These are phyloP conservation scores for Gnathonemus longibarbis DNA, from an alignment of 2,113 vertebrate species.

Conservation along the genomic window DNA sequence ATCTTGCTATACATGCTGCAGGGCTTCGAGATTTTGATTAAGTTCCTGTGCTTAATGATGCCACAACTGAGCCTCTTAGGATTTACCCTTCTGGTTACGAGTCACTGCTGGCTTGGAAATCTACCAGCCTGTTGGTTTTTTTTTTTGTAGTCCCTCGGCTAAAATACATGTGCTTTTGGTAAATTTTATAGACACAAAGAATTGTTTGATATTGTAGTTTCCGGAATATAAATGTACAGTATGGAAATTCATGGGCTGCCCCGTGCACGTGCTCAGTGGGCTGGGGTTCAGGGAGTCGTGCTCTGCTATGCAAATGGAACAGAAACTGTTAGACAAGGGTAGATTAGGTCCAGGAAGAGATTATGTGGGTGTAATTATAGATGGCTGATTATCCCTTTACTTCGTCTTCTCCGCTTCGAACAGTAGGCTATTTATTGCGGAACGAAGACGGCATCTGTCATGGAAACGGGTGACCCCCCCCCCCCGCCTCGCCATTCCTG, in stretches of 20 bases:
- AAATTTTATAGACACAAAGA: not conserved
- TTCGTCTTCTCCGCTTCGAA: not conserved
- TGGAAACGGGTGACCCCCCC: not conserved
- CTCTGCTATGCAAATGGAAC: not conserved
- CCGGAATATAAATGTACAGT: not conserved
- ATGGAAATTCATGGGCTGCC: not conserved
- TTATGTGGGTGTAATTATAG: conserved; percentile 10
- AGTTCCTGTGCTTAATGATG: not conserved
- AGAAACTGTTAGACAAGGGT: not conserved
- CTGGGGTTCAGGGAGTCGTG: not conserved
- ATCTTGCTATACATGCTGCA: not conserved
- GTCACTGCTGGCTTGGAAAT: not conserved
- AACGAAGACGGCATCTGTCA: not conserved
- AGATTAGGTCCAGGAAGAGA: not conserved
- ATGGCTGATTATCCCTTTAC: not conserved
- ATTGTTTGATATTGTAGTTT: not conserved
- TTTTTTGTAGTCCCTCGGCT: not conserved
- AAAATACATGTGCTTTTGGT: too few relatives aligned
- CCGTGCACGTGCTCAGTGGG: not conserved
- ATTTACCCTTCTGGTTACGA: not conserved
- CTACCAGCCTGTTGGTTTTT: not conserved
- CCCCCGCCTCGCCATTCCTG: not conserved
- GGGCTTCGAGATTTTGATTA: not conserved
- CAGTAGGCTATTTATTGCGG: not conserved
- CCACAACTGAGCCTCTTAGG: not conserved